Evolutionary conservation across 2,888 invertebrate species (phyloP), one percentile per base, ranked within the genome.

Genomic region (Ophraella communa): DNA sequence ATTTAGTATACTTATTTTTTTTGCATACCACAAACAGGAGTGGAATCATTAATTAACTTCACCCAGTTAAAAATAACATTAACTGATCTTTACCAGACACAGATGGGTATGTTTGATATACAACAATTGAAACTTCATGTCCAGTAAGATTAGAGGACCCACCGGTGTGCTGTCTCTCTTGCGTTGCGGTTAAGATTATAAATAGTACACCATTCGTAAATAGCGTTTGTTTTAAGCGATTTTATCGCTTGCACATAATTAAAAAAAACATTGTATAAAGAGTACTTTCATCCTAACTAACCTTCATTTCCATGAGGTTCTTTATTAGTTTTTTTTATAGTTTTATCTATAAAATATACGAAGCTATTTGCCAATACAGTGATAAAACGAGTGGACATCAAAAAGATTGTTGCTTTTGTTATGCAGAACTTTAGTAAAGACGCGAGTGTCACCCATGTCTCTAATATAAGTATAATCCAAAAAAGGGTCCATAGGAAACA

Each of bases 141-240:
- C 67, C 64, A 56, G 51, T 42, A 33, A 64, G 66, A 65, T 66
- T 62, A 64, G 63, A 60, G 60, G 75, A 75, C 76, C 76, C 70
- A 75, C 76, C 74, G 62, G 71, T 49, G 69, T 64, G 76, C 74
- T 73, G 76, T 75, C 60, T 53, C 4, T 52, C 74, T 52, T 73
- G 70, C 68, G 74, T 76, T 76, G 74, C 73, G 63, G n/a, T 49
- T 52, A 42, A 24, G 27, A 60, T 52, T 60, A 60, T 60, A 52
- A 66, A 66, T 66, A 62, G 57, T 66, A 39, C 39, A 21, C 7
- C 35, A 52, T 18, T 30, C 30, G 51, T 30, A 30, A 52, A 24
- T 24, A 21, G 18, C n/a, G 24, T 5, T 17, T 39, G 35, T 39
- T 39, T 17, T 4, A 49, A 23, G 49, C 14, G 49, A 49, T 49